phyloP scores from a whole-genome alignment of 2,113 vertebrate genomes.

The Erpornis zantholeuca region DNA sequence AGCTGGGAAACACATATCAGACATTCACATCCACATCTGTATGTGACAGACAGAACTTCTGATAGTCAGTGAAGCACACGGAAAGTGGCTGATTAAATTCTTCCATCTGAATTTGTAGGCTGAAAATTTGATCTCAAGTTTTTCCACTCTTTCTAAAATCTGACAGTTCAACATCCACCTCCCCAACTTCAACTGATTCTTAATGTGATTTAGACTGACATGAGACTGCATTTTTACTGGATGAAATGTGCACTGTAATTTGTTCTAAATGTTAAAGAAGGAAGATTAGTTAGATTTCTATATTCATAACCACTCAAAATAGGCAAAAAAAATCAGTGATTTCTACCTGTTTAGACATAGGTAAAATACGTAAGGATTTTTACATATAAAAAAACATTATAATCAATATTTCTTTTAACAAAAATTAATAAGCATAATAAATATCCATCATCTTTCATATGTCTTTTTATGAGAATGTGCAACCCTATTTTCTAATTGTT shows the following conservation, averaged over 20 bases:
- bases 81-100: constrained; percentile 72
- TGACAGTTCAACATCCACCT: constrained; percentile 68
- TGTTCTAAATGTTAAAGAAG: constrained; percentile 51
- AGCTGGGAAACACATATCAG: constrained; percentile 52
- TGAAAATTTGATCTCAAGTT: constrained; percentile 68
- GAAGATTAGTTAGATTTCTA: constrained; percentile 56
- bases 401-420: constrained; percentile 50
- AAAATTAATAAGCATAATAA: constrained; percentile 72
- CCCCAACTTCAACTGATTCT: constrained; percentile 55
- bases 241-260: constrained; percentile 47
- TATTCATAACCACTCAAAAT: constrained; percentile 35
- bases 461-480: constrained; percentile 37
- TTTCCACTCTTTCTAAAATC: constrained; percentile 62
- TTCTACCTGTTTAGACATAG: constrained; percentile 41
- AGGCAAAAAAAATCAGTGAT: constrained; percentile 20
- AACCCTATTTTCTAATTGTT: constrained; percentile 34
- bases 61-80: constrained; percentile 67
- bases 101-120: constrained; percentile 67
- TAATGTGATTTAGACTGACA: constrained; percentile 67
- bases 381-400: background rate
- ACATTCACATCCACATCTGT: constrained; percentile 51
- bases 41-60: constrained; percentile 70
- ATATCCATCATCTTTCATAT: constrained; percentile 23
- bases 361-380: constrained; percentile 6
- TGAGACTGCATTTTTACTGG: constrained; percentile 50